A percentile compares a stretch with the other conserved stretches of the same genome.
These are phyloP conservation scores for Catocala sponsa DNA, from an alignment of 2,888 invertebrate genomes.

Conservation along the genomic window DNA sequence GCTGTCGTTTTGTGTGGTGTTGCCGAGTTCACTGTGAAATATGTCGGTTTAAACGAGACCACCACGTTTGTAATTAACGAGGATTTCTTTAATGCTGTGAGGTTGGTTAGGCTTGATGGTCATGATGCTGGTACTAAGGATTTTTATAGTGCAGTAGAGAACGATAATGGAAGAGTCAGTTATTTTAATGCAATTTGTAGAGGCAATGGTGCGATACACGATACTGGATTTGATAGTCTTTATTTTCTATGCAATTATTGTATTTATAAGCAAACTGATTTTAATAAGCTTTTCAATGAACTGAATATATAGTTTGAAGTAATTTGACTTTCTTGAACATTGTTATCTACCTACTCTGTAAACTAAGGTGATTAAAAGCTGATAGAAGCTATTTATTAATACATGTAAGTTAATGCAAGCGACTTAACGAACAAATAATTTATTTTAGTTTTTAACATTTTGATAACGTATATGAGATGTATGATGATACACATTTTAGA, in stretches of 20 bases:
- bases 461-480: conserved; percentile 1
- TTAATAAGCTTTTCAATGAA: conserved; percentile 5
- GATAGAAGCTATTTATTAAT: conserved; percentile 45
- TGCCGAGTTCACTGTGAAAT: conserved; percentile 95
- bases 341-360: not conserved
- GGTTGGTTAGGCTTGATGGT: not conserved
- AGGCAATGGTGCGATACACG: too few relatives aligned
- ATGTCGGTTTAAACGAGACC: conserved; percentile 93
- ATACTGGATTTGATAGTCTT: not conserved
- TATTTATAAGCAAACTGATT: conserved; percentile 6
- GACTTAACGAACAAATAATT: conserved; percentile 32
- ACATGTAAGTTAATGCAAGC: conserved; percentile 15
- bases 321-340: not conserved
- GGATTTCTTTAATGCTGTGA: not conserved
- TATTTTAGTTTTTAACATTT: conserved; percentile 24
- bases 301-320: conserved; percentile 2
- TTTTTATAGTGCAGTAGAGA: conserved; percentile 4
- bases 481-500: not conserved
- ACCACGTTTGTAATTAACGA: conserved; percentile 94
- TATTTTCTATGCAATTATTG: not conserved
- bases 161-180: not conserved
- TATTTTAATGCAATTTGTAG: too few relatives aligned
- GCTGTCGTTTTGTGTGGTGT: conserved; percentile 97
- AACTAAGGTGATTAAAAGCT: conserved; percentile 23
- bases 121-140: not conserved